Evolutionary conservation across 2,797 vertebrate species (phyloP).

Genomic region (Vipera ursinii): DNA sequence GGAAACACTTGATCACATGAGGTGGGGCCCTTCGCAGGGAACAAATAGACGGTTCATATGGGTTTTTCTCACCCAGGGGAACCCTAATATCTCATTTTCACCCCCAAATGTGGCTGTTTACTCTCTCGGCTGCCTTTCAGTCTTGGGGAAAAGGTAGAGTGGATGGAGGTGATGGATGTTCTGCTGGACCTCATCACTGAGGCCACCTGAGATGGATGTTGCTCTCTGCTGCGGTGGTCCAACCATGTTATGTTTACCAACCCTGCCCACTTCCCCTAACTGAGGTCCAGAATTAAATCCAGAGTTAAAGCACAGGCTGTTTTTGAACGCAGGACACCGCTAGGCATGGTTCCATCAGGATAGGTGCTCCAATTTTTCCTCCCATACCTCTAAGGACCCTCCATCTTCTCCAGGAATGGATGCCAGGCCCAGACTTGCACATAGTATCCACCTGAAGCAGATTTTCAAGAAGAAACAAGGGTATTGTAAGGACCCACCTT

Average conservation of each 20-base stretch:
- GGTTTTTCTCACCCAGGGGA: background rate
- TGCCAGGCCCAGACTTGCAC: background rate
- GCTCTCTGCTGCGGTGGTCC: background rate
- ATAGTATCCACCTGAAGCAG: background rate
- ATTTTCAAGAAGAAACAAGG: background rate
- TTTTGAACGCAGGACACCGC: background rate
- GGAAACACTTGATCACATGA: background rate
- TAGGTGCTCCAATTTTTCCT: background rate
- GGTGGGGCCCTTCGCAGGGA: background rate
- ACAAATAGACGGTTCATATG: constrained; percentile 17
- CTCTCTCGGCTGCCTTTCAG: background rate
- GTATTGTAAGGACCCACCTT: too few species aligned
- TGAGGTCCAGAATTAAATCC: background rate
- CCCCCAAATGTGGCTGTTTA: background rate
- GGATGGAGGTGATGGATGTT: background rate
- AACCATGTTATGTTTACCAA: background rate
- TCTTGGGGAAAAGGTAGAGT: background rate
- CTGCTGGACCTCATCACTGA: background rate
- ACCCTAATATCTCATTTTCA: background rate
- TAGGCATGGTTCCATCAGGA: background rate
- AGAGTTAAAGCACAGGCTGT: background rate
- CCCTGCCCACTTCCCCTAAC: background rate
- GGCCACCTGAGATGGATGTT: background rate
- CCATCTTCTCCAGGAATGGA: background rate
- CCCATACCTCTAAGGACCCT: background rate